phyloP scores from a whole-genome alignment of 2,888 invertebrate genomes.

The Trypoxylon attenuatum region DNA sequence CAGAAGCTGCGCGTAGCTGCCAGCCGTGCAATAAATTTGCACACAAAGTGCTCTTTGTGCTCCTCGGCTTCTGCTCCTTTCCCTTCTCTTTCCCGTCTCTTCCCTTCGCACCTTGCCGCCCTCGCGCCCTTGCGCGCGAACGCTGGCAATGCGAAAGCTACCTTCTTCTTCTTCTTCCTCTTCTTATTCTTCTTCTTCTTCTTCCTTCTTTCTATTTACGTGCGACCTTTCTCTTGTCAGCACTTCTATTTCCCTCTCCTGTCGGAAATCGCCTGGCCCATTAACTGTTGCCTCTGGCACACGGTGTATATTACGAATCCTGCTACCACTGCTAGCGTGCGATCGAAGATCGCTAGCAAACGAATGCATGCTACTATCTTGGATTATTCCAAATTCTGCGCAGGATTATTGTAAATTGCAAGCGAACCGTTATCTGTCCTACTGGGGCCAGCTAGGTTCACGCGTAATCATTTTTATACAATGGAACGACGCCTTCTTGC shows the following conservation, averaged over 20 bases:
- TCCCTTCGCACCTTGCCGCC: slow-evolving; percentile 30
- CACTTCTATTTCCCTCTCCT: slow-evolving; percentile 17
- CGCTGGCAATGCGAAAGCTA: too few species aligned
- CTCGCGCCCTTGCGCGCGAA: not conserved
- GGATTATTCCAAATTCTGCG: too few species aligned
- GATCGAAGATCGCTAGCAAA: too few species aligned
- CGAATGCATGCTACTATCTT: too few species aligned
- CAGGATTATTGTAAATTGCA: too few species aligned
- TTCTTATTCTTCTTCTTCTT: not conserved
- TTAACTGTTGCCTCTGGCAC: too few species aligned
- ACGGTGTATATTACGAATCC: too few species aligned
- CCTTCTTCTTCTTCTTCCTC: slow-evolving; percentile 2
- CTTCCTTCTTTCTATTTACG: slow-evolving; percentile 28
- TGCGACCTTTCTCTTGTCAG: slow-evolving; percentile 30
- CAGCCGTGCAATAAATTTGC: slow-evolving; percentile 52
- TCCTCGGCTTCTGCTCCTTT: not conserved
- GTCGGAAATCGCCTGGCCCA: not conserved
- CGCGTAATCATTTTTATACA: too few species aligned
- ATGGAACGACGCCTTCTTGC: too few species aligned
- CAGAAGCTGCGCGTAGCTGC: slow-evolving; percentile 25
- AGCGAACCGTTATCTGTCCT: too few species aligned
- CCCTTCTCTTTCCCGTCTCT: not conserved
- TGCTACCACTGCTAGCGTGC: too few species aligned
- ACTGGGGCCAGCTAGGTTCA: too few species aligned
- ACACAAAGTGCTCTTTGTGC: slow-evolving; percentile 56